Percentiles rank a stretch among this genome's conserved stretches.
Evolutionary conservation across 2,797 vertebrate species (phyloP).

Genomic region (Tarsius wallacei): DNA sequence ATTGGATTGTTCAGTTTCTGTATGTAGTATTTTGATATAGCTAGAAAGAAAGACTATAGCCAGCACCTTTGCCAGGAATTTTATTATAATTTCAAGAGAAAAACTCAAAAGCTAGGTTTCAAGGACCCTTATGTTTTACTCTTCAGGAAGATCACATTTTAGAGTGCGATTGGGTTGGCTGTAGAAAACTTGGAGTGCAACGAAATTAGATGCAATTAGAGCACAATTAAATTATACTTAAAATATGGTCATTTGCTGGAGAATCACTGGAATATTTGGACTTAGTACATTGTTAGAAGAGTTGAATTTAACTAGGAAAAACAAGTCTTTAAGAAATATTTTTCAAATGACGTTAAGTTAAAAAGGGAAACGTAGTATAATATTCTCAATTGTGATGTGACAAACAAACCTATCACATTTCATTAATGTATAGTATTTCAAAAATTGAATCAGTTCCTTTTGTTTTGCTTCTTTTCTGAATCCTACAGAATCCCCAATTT

Average conservation of each 20-base stretch:
- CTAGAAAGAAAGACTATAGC: not conserved
- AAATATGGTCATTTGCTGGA: not conserved
- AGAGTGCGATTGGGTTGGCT: not conserved
- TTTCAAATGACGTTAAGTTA: not conserved
- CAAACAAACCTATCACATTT: not conserved
- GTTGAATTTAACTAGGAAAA: constrained; percentile 9
- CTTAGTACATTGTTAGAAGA: not conserved
- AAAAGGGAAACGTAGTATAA: not conserved
- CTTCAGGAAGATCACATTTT: constrained; percentile 36
- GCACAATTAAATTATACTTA: constrained; percentile 57
- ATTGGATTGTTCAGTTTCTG: not conserved
- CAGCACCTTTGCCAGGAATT: not conserved
- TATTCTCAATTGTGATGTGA: not conserved
- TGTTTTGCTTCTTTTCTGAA: not conserved
- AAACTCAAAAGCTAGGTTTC: constrained; percentile 27
- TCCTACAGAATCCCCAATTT: not conserved
- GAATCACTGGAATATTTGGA: not conserved
- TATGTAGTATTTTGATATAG: not conserved
- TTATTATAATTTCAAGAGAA: constrained; percentile 25
- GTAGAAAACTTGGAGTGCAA: not conserved
- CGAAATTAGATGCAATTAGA: not conserved
- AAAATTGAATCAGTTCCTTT: constrained; percentile 40
- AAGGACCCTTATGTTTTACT: not conserved
- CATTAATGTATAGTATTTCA: not conserved
- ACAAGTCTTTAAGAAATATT: constrained; percentile 2